Evolutionary conservation across 2,888 invertebrate species (phyloP).

Genomic region (Himalopsyche anomala): DNA sequence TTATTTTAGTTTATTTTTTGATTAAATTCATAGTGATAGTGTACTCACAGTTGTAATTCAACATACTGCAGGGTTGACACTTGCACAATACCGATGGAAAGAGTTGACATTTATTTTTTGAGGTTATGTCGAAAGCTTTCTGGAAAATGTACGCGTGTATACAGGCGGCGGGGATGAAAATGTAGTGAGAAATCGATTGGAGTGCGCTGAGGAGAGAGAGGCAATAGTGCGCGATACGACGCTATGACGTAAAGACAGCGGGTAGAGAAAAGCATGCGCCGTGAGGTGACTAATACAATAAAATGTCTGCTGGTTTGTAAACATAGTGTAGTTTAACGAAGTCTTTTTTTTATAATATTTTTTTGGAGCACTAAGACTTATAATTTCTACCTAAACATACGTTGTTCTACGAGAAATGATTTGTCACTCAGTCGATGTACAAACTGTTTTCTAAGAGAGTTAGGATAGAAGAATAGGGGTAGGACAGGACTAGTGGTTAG

Average conservation of each 20-base stretch:
- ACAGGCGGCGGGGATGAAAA: conserved; percentile 31
- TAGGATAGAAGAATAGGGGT: too few species aligned
- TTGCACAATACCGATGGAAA: not conserved
- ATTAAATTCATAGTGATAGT: not conserved
- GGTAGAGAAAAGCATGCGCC: not conserved
- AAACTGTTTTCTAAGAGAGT: too few species aligned
- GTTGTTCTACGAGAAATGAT: too few species aligned
- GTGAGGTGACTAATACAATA: not conserved
- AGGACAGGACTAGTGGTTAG: too few species aligned
- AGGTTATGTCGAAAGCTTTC: conserved; percentile 16
- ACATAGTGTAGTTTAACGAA: too few species aligned
- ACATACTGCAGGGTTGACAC: conserved; percentile 31
- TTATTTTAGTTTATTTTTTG: not conserved
- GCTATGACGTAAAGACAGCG: not conserved
- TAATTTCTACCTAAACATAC: too few species aligned
- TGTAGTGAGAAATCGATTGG: conserved; percentile 34
- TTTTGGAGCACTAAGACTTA: too few species aligned
- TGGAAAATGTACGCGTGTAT: conserved; percentile 29
- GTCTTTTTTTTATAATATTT: too few species aligned
- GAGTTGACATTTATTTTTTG: conserved; percentile 34
- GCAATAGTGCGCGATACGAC: conserved; percentile 28
- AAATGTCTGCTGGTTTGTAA: too few species aligned
- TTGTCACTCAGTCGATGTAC: too few species aligned
- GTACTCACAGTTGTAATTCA: not conserved
- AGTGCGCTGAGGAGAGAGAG: not conserved